Percentiles rank a stretch among this genome's conserved stretches.
Evolutionary conservation across 2,113 vertebrate genomes (phyloP).

Genomic region (Morone saxatilis): DNA sequence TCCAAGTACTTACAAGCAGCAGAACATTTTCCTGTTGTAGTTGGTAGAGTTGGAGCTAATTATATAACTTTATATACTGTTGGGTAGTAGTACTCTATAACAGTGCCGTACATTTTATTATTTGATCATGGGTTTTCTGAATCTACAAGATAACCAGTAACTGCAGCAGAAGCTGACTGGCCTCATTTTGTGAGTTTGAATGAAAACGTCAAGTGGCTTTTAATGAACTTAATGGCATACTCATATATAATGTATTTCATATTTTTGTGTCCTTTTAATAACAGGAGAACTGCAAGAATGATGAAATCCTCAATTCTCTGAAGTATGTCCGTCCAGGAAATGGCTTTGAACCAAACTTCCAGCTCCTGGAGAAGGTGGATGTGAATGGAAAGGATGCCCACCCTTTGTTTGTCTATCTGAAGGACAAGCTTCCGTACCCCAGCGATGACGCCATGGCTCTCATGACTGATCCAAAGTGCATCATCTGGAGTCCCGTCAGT

Average conservation of each 20-base stretch:
- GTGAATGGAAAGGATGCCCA: constrained; percentile 92
- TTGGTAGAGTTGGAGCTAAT: not conserved
- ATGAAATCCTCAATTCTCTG: constrained; percentile 90
- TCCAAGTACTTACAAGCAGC: not conserved
- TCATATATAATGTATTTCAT: not conserved
- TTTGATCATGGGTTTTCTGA: not conserved
- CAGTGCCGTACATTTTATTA: not conserved
- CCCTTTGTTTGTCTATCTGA: constrained; percentile 89
- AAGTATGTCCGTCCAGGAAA: constrained; percentile 91
- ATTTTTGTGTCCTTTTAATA: constrained; percentile 10
- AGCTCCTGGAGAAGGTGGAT: constrained; percentile 91
- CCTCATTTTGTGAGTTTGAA: not conserved
- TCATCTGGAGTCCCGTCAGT: constrained; percentile 92
- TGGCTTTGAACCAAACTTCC: constrained; percentile 92
- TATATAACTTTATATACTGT: not conserved
- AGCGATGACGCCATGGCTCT: constrained; percentile 85
- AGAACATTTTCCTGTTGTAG: not conserved
- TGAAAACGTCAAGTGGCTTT: not conserved
- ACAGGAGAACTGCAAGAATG: constrained; percentile 91
- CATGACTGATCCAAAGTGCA: constrained; percentile 90
- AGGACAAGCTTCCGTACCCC: constrained; percentile 87
- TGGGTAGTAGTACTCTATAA: not conserved
- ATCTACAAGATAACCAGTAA: not conserved
- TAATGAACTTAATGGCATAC: not conserved
- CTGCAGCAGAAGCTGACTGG: not conserved